These are phyloP conservation scores for Gorsachius goisagi DNA, from an alignment of 2,113 vertebrate genomes.

Conservation along the genomic window DNA sequence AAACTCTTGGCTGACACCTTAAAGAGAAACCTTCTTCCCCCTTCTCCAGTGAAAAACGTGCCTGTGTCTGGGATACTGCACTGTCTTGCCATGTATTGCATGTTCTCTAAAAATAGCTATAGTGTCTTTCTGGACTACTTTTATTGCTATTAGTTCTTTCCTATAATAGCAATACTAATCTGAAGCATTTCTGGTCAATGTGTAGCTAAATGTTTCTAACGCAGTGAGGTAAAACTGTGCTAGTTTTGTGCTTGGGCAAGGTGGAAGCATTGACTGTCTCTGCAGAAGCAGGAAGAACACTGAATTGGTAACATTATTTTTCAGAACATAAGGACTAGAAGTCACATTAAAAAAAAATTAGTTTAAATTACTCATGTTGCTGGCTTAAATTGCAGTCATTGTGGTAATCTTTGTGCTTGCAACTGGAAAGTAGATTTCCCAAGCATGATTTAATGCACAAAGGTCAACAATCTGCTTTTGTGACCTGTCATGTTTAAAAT, in stretches of 20 bases:
- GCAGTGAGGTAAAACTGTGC: not conserved
- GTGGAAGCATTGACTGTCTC: not conserved
- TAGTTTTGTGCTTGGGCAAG: not conserved
- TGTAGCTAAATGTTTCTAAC: not conserved
- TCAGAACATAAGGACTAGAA: not conserved
- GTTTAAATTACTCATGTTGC: not conserved
- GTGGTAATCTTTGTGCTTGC: not conserved
- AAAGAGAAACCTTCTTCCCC: not conserved
- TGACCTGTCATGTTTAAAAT: not conserved
- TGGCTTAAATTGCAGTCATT: not conserved
- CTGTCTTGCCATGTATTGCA: not conserved
- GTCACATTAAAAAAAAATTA: not conserved
- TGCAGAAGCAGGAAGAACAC: not conserved
- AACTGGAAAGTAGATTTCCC: not conserved
- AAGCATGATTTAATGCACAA: not conserved
- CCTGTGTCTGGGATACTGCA: not conserved
- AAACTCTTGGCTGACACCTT: not conserved
- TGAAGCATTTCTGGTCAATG: not conserved
- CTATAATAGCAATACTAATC: not conserved
- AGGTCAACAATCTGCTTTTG: not conserved
- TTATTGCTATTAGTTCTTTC: not conserved
- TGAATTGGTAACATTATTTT: not conserved
- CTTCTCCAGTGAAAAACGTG: not conserved
- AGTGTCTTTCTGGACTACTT: not conserved
- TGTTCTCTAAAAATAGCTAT: not conserved